Conservation (phyloP, 1,140 invertebrate genomes). For the Archegozetes longisetosus region DNA sequence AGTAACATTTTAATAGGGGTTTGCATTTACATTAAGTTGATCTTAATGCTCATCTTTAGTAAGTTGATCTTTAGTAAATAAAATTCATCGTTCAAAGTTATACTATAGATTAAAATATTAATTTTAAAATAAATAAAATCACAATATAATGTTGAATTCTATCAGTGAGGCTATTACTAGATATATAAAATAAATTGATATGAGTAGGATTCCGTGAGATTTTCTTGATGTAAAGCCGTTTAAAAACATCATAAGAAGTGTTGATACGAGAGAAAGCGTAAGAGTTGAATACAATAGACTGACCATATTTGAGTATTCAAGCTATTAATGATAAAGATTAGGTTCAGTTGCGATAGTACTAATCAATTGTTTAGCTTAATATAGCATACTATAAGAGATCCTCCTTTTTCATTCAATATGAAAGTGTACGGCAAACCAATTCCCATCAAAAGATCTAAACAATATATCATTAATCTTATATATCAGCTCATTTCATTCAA, state of each 20-base stretch:
- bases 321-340: constrained; percentile 22
- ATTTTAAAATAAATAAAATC: too few relatives aligned
- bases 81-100: too few relatives aligned
- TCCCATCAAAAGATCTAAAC: constrained; percentile 33
- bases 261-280: constrained; percentile 29
- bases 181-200: constrained; percentile 19
- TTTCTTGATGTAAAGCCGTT: constrained; percentile 26
- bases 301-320: constrained; percentile 28
- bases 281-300: constrained; percentile 31
- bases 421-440: constrained; percentile 40
- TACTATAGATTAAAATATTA: too few relatives aligned
- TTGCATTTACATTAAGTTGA: too few relatives aligned
- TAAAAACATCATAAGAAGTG: constrained; percentile 24
- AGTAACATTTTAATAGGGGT: too few relatives aligned
- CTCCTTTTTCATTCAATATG: constrained; percentile 17
- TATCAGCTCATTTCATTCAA: too few relatives aligned
- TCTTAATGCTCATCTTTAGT: too few relatives aligned
- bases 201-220: constrained; percentile 19
- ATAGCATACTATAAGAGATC: neutral
- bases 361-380: neutral
- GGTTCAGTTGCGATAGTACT: too few relatives aligned
- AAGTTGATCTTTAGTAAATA: too few relatives aligned
- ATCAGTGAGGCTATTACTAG: constrained; percentile 17
- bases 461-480: too few relatives aligned
- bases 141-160: too few relatives aligned